Percentiles rank a stretch among this genome's conserved stretches.
Evolutionary conservation across 2,797 vertebrate species (phyloP).

Genomic region (Pristis pectinata): DNA sequence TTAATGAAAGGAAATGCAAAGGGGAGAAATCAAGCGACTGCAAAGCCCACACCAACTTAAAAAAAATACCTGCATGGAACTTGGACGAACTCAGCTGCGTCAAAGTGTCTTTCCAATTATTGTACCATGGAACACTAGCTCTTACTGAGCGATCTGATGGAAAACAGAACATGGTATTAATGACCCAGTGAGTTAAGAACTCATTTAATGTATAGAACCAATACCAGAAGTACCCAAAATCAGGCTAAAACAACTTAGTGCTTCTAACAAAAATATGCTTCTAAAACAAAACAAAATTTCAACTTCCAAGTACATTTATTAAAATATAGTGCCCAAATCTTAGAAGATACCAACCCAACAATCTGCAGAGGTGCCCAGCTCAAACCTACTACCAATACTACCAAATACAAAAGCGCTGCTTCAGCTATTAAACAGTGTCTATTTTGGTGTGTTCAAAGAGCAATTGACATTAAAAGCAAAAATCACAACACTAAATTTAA

Average conservation of each 20-base stretch:
- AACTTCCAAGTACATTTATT: not conserved
- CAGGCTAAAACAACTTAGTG: not conserved
- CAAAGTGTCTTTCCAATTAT: constrained; percentile 82
- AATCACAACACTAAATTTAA: not conserved
- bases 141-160: constrained; percentile 83
- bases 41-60: constrained; percentile 52
- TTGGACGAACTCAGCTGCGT: constrained; percentile 76
- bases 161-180: constrained; percentile 61
- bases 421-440: not conserved
- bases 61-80: constrained; percentile 77
- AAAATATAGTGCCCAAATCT: not conserved
- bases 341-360: not conserved
- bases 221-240: not conserved
- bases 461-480: not conserved
- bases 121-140: constrained; percentile 86
- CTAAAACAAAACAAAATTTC: not conserved
- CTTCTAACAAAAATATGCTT: not conserved
- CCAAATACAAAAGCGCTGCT: not conserved
- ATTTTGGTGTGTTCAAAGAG: too few species aligned
- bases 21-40: constrained; percentile 38
- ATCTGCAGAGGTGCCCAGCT: not conserved
- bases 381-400: too few species aligned
- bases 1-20: not conserved
- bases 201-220: not conserved
- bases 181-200: constrained; percentile 44